Conservation (phyloP, 1,140 invertebrate species). For the Calycopis cecrops region DNA sequence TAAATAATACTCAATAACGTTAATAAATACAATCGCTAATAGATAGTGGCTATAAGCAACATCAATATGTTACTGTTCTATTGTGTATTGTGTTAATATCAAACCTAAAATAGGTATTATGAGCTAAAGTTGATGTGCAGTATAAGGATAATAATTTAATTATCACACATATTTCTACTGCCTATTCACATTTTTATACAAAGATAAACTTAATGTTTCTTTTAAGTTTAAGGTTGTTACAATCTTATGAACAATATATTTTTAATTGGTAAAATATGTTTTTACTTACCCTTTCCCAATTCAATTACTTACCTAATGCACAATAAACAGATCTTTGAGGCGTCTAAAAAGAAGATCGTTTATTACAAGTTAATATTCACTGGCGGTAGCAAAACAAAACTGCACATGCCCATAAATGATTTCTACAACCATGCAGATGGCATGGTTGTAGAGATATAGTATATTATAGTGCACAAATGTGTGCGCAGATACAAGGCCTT, state of each 20-base stretch:
- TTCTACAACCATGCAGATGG: too few species aligned
- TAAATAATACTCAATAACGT: slow-evolving; percentile 75
- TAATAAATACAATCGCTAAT: slow-evolving; percentile 58
- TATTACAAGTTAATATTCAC: too few species aligned
- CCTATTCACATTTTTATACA: slow-evolving; percentile 34
- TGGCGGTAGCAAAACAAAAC: too few species aligned
- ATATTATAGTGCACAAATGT: too few species aligned
- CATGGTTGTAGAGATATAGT: too few species aligned
- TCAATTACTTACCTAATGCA: background rate
- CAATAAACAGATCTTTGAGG: too few species aligned
- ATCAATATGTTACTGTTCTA: slow-evolving; percentile 26
- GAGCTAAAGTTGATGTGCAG: slow-evolving; percentile 14
- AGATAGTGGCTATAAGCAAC: slow-evolving; percentile 34
- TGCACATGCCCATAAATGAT: too few species aligned
- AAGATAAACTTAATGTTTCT: slow-evolving; percentile 42
- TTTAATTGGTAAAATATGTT: slow-evolving; percentile 10
- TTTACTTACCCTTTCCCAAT: slow-evolving; percentile 1
- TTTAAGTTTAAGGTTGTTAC: slow-evolving; percentile 55
- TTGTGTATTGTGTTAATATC: slow-evolving; percentile 6
- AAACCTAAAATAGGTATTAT: background rate
- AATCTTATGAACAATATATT: slow-evolving; percentile 36
- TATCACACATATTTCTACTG: slow-evolving; percentile 17
- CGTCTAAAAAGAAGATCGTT: too few species aligned
- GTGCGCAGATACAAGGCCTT: too few species aligned
- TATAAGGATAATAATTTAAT: slow-evolving; percentile 17